phyloP scores from a whole-genome alignment of 92 coral and sea anemone species.

The Actinernus sp. region DNA sequence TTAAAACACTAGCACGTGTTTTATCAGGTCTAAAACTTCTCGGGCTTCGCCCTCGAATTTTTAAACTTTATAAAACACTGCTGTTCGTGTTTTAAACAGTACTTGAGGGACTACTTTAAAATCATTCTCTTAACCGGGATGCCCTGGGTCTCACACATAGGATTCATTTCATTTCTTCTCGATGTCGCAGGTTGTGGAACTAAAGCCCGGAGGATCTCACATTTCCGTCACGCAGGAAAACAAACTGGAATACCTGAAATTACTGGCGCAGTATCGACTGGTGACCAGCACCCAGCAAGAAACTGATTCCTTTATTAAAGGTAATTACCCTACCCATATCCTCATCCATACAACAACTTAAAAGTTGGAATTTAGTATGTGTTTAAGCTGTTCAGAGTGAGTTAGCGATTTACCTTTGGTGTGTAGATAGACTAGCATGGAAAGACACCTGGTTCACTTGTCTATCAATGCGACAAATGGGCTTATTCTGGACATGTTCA shows the following conservation, averaged over 20 bases:
- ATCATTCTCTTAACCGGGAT: not conserved
- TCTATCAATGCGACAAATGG: too few relatives aligned
- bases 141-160: not conserved
- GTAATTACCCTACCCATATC: constrained; percentile 15
- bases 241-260: constrained; percentile 79
- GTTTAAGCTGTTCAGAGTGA: too few relatives aligned
- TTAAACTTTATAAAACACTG: too few relatives aligned
- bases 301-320: constrained; percentile 89
- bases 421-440: too few relatives aligned
- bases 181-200: constrained; percentile 79
- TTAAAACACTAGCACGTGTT: too few relatives aligned
- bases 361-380: too few relatives aligned
- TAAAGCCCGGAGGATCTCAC: constrained; percentile 89
- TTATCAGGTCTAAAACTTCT: not conserved
- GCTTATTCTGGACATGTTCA: too few relatives aligned
- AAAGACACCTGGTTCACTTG: too few relatives aligned
- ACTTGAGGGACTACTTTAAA: not conserved
- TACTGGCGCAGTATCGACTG: constrained; percentile 84
- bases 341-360: too few relatives aligned
- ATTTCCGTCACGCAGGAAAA: constrained; percentile 86
- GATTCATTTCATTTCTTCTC: not conserved
- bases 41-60: too few relatives aligned
- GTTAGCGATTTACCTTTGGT: too few relatives aligned
- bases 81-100: too few relatives aligned
- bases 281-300: constrained; percentile 67